Evolutionary conservation across 2,113 vertebrate genomes (phyloP), one percentile per base, ranked within the genome.

Genomic region (Cygnus atratus): DNA sequence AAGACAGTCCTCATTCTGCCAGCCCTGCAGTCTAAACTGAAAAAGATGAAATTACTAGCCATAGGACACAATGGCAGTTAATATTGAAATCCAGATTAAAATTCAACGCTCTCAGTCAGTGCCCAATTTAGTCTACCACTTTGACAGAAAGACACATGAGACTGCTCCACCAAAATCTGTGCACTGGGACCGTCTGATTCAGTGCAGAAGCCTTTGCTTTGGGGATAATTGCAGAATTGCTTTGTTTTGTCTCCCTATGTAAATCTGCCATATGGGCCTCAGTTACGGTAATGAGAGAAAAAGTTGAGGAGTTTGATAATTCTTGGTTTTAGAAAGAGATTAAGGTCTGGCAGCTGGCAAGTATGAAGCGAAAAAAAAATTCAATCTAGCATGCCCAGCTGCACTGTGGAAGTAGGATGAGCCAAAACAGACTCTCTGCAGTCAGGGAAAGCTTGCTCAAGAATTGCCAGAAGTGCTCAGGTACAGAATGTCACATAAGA

Each of bases 201-300:
- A 77, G 93, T 70, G 90, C 65, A 85, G 63, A 91, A 96, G 88
- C 54, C 71, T 95, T 75, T 95, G 73, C 96, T 97, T 88, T 78
- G 82, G 95, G 89, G 70, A 94, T 92, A 96, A 96, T 91, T 93
- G 85, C 83, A 75, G 90, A 95, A 96, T 65, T 89, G 71, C 91
- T 96, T 94, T 93, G 87, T 93, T 92, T 96, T 95, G 90, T 96
- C 91, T 96, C 88, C 89, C 95, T 96, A 92, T 96, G 96, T 96
- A 95, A 97, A 97, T 97, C 92, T 95, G 88, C 93, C 95, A 96
- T 96, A 97, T 97, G 96, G 90, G 93, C 63, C 84, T 84, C 84
- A 77, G 88, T 94, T 86, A 92, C 37, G 13, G 74, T 93, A 96
- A 96, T 93, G 79, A 94, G 77, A 90, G 84, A 90, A 94, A 95